These are phyloP conservation scores for Emys orbicularis DNA, from an alignment of 2,797 vertebrate species.

Conservation along the genomic window DNA sequence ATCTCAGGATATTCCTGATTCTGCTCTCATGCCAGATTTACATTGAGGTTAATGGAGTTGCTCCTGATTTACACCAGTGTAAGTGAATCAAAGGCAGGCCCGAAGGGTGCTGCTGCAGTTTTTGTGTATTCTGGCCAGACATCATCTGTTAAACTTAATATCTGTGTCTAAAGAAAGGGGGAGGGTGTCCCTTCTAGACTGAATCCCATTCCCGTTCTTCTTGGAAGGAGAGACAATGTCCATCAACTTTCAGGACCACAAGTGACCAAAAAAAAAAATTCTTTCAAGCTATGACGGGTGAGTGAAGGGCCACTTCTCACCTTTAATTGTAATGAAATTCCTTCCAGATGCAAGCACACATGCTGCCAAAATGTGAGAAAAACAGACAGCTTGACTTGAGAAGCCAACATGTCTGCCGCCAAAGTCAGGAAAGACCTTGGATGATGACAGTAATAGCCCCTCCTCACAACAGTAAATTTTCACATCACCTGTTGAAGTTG, in stretches of 20 bases:
- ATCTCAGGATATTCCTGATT: background rate
- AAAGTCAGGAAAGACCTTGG: background rate
- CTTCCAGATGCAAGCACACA: background rate
- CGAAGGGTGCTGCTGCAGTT: background rate
- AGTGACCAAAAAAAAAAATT: too few relatives aligned
- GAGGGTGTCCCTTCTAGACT: background rate
- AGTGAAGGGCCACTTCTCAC: too few relatives aligned
- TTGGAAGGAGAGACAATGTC: background rate
- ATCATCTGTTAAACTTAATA: background rate
- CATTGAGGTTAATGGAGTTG: background rate
- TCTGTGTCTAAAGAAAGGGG: background rate
- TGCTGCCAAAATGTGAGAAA: background rate
- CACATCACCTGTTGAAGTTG: background rate
- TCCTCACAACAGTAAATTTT: background rate
- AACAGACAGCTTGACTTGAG: background rate
- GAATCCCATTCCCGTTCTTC: background rate
- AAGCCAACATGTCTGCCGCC: background rate
- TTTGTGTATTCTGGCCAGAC: background rate
- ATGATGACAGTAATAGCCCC: background rate
- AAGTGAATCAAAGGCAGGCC: background rate
- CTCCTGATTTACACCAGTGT: rapidly evolving
- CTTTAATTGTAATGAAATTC: background rate
- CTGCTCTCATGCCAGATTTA: background rate
- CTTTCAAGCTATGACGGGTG: too few relatives aligned
- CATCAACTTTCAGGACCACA: background rate